Conservation (phyloP, 2,888 invertebrate species). For the Polydrusus tereticollis region DNA sequence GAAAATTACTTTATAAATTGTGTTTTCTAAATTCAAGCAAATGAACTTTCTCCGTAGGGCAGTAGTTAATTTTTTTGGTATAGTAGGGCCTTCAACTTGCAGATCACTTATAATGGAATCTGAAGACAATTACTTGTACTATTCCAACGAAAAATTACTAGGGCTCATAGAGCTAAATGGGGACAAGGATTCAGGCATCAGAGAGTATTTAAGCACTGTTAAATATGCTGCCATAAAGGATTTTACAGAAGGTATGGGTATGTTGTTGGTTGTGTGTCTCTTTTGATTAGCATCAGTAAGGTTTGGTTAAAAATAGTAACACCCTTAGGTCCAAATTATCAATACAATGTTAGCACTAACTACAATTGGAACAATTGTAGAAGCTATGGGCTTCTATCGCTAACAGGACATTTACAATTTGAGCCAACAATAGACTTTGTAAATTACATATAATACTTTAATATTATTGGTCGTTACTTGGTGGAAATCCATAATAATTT, state of each 20-base stretch:
- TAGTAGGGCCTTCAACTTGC: slow-evolving; percentile 13
- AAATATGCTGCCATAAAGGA: slow-evolving; percentile 61
- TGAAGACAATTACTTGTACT: slow-evolving; percentile 57
- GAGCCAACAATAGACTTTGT: too few species aligned
- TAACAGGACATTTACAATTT: too few species aligned
- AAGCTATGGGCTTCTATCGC: too few species aligned
- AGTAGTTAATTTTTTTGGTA: slow-evolving; percentile 21
- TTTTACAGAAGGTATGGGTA: slow-evolving; percentile 59
- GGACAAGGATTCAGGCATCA: slow-evolving; percentile 56
- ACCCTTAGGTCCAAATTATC: too few species aligned
- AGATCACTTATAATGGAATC: slow-evolving; percentile 49
- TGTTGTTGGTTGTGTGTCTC: neutral
- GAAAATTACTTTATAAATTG: neutral
- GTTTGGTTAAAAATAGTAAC: too few species aligned
- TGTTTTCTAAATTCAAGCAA: neutral
- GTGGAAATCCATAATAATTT: too few species aligned
- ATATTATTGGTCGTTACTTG: too few species aligned
- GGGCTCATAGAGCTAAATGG: slow-evolving; percentile 56
- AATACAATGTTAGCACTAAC: too few species aligned
- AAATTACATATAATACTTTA: too few species aligned
- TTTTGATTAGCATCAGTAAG: neutral
- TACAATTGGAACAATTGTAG: too few species aligned
- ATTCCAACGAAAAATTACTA: slow-evolving; percentile 57
- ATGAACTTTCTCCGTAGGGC: slow-evolving; percentile 32
- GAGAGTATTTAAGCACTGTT: slow-evolving; percentile 59